Evolutionary conservation across 2,113 vertebrate species (phyloP).

Genomic region (Aphelocoma coerulescens): DNA sequence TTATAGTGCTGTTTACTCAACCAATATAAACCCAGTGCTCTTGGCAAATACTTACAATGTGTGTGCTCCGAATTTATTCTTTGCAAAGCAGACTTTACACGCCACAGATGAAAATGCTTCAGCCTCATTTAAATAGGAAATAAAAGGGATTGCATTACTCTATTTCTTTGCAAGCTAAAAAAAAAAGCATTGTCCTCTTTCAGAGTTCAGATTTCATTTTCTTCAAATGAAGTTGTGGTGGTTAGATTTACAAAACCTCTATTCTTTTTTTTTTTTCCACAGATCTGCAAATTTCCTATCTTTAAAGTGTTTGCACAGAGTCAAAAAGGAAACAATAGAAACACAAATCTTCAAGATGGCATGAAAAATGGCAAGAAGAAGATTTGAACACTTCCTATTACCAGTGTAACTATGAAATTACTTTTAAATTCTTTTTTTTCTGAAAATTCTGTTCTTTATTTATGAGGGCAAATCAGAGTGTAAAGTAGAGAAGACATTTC

Average conservation of each 20-base stretch:
- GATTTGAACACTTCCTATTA: conserved; percentile 31
- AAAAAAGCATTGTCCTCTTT: conserved; percentile 60
- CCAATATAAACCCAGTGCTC: conserved; percentile 36
- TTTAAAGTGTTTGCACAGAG: conserved; percentile 24
- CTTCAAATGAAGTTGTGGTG: conserved; percentile 58
- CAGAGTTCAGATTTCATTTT: conserved; percentile 70
- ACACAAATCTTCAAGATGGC: conserved; percentile 35
- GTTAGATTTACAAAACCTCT: conserved; percentile 64
- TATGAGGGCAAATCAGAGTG: background rate
- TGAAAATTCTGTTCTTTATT: conserved; percentile 20
- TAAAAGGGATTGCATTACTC: conserved; percentile 72
- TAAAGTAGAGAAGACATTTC: background rate
- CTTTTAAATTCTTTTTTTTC: conserved; percentile 30
- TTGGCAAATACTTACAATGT: conserved; percentile 39
- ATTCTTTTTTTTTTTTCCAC: conserved; percentile 16
- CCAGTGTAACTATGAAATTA: conserved; percentile 22
- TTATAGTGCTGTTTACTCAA: conserved; percentile 58
- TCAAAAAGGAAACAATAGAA: conserved; percentile 58
- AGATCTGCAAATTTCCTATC: conserved; percentile 59
- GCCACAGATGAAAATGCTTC: conserved; percentile 73
- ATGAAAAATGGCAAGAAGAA: conserved; percentile 29
- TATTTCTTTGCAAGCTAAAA: conserved; percentile 59
- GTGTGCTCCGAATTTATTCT: conserved; percentile 49
- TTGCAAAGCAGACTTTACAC: conserved; percentile 55
- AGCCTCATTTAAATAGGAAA: conserved; percentile 70